Base-by-base conservation (phyloP, 1,140 invertebrate species). In the Babylonia areolata region DNA sequence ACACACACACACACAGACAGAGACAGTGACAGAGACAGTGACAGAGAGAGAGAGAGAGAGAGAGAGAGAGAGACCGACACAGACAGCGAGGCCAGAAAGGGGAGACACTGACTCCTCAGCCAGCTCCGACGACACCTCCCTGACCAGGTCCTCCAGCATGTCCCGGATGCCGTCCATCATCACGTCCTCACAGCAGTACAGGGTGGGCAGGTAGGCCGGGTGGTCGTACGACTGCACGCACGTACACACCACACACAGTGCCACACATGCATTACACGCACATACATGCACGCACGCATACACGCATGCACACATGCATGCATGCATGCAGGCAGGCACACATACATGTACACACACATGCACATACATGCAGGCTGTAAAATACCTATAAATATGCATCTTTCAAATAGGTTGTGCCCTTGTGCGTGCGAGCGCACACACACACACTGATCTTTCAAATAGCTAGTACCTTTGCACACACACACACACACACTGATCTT, bases 41-140 rank as follows among this genome's bases (percentile, higher is more conserved):
- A 64, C 58, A 64, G 6, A 64, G 3, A 64, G 6, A n/a, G 58
- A 23, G 6, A 69, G 15, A 11, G 31, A 35, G 31, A 73, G 31
- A 73, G 31, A 37, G 31, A 73, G 5, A 73, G 31, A 73, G 6
- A 73, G 31, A 73, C 12, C 33, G 31, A 73, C 31, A 73, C 71
- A 73, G 6, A 73, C 71, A 73, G 31, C n/a, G n/a, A n/a, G n/a
- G n/a, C n/a, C n/a, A n/a, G n/a, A n/a, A n/a, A n/a, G n/a, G n/a
- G 23, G 71, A 73, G 71, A 35, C 23, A 89, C 90, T 85, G 86
- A 90, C 89, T 88, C 88, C 80, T 85, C 81, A 28, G 86, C 88
- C 54, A 88, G 58, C 54, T 90, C 89, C 84, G 85, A 9, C 33
- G 88, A 35, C 37, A 86, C 82, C 17, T 87, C 84, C 64, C 83